Evolutionary conservation across 2,888 invertebrate genomes (phyloP), one percentile per base, ranked within the genome.

Genomic region (Antheraea yamamai): DNA sequence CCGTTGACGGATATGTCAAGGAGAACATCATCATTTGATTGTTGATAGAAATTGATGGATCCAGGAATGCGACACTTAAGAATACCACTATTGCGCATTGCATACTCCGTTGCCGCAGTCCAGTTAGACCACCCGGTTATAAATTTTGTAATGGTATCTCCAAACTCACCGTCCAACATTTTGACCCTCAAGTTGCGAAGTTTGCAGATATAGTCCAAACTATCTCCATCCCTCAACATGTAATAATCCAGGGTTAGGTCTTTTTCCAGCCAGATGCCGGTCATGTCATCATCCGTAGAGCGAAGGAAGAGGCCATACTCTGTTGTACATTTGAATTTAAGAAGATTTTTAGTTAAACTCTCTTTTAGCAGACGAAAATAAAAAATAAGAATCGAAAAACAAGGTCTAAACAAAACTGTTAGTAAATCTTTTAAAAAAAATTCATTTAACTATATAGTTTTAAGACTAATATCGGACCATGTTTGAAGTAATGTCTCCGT

Each of bases 271-370:
- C 99, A 99, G 23, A 99, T 97, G 71, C 99, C 99, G 81, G 98
- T 97, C 87, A 97, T 97, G 72, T 97, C 97, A 87, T 99, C 98
- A 85, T 99, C 99, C 83, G 98, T 98, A 7, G 98, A 96, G 35
- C 99, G 97, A 82, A 99, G 96, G 93, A 99, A 99, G 76, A 99
- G 95, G 0, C 99, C 99, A 93, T 98, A 99, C 88, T 99, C 99
- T 95, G 39, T 55, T 30, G n/a, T 30, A 3, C 66, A 20, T 35
- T 20, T 71, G 12, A 55, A 55, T 18, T 52, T 55, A 55, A 61
- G n/a, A 61, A 61, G 8, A 23, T 23, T 61, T 58, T 61, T 61
- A 61, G 23, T 7, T 61, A 61, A 61, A 61, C n/a, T 61, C 10
- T 61, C 61, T 61, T 23, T 61, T 23, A n/a, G 2, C 23, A 23